A percentile compares a stretch with the other conserved stretches of the same genome.
Evolutionary conservation across 2,797 vertebrate genomes (phyloP).

Genomic region (Astyanax mexicanus): DNA sequence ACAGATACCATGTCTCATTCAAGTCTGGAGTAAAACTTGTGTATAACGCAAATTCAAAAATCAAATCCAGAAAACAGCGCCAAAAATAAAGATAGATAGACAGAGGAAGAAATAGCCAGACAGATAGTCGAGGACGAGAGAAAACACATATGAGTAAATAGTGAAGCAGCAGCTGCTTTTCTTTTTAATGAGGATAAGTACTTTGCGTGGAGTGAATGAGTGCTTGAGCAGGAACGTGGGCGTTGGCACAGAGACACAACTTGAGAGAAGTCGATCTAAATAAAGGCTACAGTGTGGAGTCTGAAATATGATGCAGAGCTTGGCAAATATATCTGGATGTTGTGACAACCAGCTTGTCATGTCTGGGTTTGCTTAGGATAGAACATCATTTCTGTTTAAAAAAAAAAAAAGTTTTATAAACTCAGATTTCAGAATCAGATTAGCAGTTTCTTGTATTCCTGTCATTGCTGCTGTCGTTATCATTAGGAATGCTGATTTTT

Average conservation of each 20-base stretch:
- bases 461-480: no score
- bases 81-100: conserved; percentile 19
- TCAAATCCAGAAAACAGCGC: no score
- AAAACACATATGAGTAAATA: conserved; percentile 8
- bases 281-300: neutral
- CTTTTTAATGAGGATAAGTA: conserved; percentile 7
- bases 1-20: no score
- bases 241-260: neutral
- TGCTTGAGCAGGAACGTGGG: neutral
- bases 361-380: no score
- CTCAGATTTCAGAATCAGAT: no score
- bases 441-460: no score
- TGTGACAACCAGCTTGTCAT: neutral
- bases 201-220: neutral
- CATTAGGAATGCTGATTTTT: no score
- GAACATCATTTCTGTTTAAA: no score
- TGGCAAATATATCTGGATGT: neutral
- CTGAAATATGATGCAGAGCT: neutral
- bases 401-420: no score
- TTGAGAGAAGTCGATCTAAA: neutral
- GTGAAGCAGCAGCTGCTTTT: neutral
- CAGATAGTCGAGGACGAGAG: neutral
- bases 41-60: no score
- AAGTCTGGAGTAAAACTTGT: no score
- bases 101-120: neutral